Evolutionary conservation across 2,888 invertebrate genomes (phyloP), one percentile per base, ranked within the genome.

Genomic region (Chaetoderma sp.): DNA sequence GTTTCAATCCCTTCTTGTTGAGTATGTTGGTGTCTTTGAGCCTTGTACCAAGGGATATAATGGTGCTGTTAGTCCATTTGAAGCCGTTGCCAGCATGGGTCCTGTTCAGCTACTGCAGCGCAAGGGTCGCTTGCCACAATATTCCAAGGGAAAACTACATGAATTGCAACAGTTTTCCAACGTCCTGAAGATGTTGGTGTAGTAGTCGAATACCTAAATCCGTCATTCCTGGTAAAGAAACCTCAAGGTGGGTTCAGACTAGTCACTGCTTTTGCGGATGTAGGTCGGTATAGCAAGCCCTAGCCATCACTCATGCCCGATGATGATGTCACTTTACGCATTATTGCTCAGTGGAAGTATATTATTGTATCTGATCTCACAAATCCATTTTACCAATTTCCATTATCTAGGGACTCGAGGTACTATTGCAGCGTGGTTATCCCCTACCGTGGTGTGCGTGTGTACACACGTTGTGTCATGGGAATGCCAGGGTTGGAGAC

Each of bases 11-110:
- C 10, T 67, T 0, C 33, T 71, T 1, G 8, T 45, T 2, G 27
- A 66, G 45, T 68, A 63, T 45, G 72, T 69, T 32, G 28, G 61
- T 25, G 67, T 72, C 2, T 76, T 76, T 60, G 58, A 69, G 33
- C 62, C 67, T 2, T 30, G 55, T 10, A 54, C 61, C 33, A 57
- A 36, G 23, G 71, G 71, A 2, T 76, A 74, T 32, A 75, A 73
- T 58, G 70, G 71, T 4, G 59, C 68, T 4, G 36, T 60, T 5
- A 72, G 71, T 8, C 67, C 66, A 10, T 74, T 74, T 57, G 6
- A 77, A 57, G 72, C 73, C 16, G 44, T 28, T 10, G 65, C 75
- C 4, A 75, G 73, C 49, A 75, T 75, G 76, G 73, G 74, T 33
- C 74, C 74, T 45, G 65, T 69, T 13, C 70, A 65, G 47, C 74